phyloP scores from a whole-genome alignment of 37 sponge, comb jelly and placozoan species.

The Aplysina aerophoba region DNA sequence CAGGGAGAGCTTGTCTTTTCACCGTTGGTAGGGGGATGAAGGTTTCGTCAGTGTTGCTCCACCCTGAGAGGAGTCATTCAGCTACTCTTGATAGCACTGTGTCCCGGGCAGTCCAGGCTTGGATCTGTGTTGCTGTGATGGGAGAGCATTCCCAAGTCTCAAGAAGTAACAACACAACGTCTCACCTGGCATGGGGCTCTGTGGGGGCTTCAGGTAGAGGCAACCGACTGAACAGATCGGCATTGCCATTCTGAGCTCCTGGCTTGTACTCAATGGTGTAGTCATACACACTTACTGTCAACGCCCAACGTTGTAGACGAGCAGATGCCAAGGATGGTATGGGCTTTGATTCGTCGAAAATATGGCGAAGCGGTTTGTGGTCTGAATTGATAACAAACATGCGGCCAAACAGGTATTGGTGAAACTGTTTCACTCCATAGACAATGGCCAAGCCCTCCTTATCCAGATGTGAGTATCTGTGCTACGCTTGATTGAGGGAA shows the following conservation, averaged over 20 bases:
- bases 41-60: not conserved
- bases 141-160: slow-evolving; percentile 9
- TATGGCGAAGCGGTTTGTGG: no score
- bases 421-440: no score
- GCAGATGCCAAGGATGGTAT: no score
- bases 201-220: slow-evolving; percentile 16
- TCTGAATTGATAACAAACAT: no score
- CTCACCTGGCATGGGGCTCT: not conserved
- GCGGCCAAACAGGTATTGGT: no score
- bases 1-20: not conserved
- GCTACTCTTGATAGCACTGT: slow-evolving; percentile 39
- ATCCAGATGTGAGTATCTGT: no score
- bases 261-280: slow-evolving; percentile 39
- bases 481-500: no score
- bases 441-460: no score
- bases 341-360: no score
- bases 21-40: not conserved
- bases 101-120: slow-evolving; percentile 21
- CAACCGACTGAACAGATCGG: slow-evolving; percentile 42
- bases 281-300: slow-evolving; percentile 32
- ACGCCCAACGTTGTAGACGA: slow-evolving; percentile 37
- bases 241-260: slow-evolving; percentile 34
- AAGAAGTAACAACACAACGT: not conserved
- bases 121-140: not conserved
- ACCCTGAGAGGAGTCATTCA: slow-evolving; percentile 25